Conservation (phyloP, 2,797 vertebrate species). For the Acrossocheilus fasciatus region DNA sequence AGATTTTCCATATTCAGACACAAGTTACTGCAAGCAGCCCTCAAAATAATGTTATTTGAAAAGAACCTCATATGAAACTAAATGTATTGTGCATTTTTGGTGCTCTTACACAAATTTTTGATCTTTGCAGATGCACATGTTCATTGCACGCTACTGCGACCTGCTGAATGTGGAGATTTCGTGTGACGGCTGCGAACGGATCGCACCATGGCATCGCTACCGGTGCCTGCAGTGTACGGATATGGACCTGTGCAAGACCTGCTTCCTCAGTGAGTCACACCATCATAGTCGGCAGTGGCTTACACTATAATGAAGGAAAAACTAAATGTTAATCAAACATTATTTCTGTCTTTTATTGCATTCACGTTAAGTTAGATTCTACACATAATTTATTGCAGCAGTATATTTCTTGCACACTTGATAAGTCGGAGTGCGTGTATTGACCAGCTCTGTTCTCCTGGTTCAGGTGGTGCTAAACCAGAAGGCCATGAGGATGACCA, state of each 20-base stretch:
- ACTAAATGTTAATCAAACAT: background rate
- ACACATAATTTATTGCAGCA: background rate
- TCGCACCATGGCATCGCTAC: conserved; percentile 96
- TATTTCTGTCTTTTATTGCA: background rate
- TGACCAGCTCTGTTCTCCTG: background rate
- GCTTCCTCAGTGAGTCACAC: conserved; percentile 89
- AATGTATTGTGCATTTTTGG: background rate
- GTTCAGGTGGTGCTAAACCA: conserved; percentile 92
- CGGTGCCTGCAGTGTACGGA: conserved; percentile 96
- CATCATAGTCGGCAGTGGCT: background rate
- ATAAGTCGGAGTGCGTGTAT: background rate
- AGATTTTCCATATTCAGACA: background rate
- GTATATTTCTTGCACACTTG: background rate
- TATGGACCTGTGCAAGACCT: conserved; percentile 98
- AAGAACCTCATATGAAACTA: background rate
- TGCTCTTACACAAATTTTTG: background rate
- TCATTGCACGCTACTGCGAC: conserved; percentile 96
- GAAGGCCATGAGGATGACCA: conserved; percentile 97
- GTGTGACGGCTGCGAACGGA: conserved; percentile 95
- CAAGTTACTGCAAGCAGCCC: background rate
- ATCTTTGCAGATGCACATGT: conserved; percentile 94
- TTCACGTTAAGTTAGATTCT: background rate
- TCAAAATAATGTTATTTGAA: background rate
- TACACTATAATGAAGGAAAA: background rate
- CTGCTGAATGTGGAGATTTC: conserved; percentile 96